These are phyloP conservation scores for Melanogrammus aeglefinus DNA, from an alignment of 2,797 vertebrate species.

Conservation along the genomic window DNA sequence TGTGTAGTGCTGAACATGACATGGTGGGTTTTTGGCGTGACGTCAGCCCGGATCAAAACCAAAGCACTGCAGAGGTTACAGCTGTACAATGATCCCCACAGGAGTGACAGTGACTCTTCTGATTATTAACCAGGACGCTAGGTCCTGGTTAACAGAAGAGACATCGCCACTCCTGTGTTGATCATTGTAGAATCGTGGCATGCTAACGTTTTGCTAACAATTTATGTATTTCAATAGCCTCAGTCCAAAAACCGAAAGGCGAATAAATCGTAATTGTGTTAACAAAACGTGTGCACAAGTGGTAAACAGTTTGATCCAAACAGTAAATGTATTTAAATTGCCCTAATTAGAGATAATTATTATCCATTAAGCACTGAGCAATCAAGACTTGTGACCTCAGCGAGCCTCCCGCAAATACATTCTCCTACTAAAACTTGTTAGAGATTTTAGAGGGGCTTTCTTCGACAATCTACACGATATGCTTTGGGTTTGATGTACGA, in stretches of 20 bases:
- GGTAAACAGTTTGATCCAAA: slow-evolving; percentile 17
- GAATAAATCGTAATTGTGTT: not conserved
- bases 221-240: not conserved
- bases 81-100: too few species aligned
- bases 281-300: slow-evolving; percentile 15
- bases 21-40: too few species aligned
- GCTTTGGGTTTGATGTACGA: too few species aligned
- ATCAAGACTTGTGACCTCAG: not conserved
- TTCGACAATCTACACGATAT: not conserved
- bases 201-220: not conserved
- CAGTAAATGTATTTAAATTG: not conserved
- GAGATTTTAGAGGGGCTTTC: not conserved
- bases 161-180: too few species aligned
- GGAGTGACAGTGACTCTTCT: too few species aligned
- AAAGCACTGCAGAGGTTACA: too few species aligned
- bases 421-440: not conserved
- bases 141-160: too few species aligned
- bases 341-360: not conserved
- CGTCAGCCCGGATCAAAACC: too few species aligned
- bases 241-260: not conserved
- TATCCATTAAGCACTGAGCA: not conserved
- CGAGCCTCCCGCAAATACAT: not conserved
- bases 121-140: too few species aligned
- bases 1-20: slow-evolving; percentile 6
- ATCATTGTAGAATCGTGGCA: too few species aligned